Base-by-base conservation (phyloP, 2,888 invertebrate genomes). In the Pristionchus mayeri region DNA sequence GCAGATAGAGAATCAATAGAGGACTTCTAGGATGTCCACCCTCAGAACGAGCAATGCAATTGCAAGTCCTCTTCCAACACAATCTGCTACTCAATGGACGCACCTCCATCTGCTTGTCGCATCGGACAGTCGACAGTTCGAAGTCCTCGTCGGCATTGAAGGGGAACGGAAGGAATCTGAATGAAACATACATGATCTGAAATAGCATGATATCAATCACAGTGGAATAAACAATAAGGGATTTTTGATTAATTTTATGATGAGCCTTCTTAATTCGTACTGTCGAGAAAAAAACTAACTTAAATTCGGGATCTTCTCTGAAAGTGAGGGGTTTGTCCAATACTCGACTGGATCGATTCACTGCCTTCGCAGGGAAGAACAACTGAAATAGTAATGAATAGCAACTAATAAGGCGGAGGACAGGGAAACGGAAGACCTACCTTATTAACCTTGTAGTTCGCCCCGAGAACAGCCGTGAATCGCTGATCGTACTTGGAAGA, bases 331-430 rank as follows among this genome's bases (percentile, higher is more conserved):
- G 21, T 9, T 67, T 34, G n/a, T 67, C 67, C 21, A 67, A 67
- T 34, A 67, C 16, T 67, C 67, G 67, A 34, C 37, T 18, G 4
- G 67, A 37, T 37, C 40, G 34, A 34, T n/a, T 67, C 13, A 30
- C n/a, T 21, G 67, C 37, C 67, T 67, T 67, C 37, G 67, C n/a
- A n/a, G 67, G 67, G 67, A 37, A 67, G 67, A 67, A 67, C 37
- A 67, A 37, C 67, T 67, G 67, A 40, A 67, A 67, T 11, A 67
- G 11, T 9, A 30, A 18, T 3, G 27, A 6, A 6, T 54, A 9
- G 44, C 7, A 44, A 44, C 44, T 9, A 44, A 44, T 44, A 44
- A 44, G 6, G n/a, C n/a, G 44, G 13, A 44, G 6, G 44, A 44
- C 6, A 44, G 44, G 44, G 13, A 44, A 13, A n/a, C n/a, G n/a